phyloP scores from a whole-genome alignment of 2,888 invertebrate species.

The Trissolcus brochymenae region DNA sequence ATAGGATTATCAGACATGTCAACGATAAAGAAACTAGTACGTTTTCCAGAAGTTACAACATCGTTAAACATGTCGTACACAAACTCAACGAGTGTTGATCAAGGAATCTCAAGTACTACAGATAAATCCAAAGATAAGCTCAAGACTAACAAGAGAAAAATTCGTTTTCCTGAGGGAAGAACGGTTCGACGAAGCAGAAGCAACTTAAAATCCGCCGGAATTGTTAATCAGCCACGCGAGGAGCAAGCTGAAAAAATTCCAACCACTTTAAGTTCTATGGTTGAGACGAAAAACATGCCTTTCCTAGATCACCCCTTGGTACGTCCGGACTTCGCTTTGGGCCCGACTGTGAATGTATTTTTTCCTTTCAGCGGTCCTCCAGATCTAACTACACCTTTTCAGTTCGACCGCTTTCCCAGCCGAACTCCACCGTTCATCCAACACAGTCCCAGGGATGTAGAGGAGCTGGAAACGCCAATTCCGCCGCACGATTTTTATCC shows the following conservation, averaged over 20 bases:
- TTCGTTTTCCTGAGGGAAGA: conserved; percentile 24
- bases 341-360: not conserved
- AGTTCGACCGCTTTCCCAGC: conserved; percentile 11
- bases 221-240: conserved; percentile 17
- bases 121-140: conserved; percentile 10
- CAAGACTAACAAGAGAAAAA: conserved; percentile 25
- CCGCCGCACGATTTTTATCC: conserved; percentile 23
- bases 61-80: not conserved
- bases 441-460: conserved; percentile 20
- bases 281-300: too few relatives aligned
- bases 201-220: conserved; percentile 3
- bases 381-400: not conserved
- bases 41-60: conserved; percentile 34
- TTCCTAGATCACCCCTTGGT: too few relatives aligned
- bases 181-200: conserved; percentile 14
- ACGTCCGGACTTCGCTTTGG: too few relatives aligned
- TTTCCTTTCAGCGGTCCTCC: conserved; percentile 1
- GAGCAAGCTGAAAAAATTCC: not conserved
- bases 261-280: not conserved
- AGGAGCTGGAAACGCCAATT: conserved; percentile 38
- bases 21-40: conserved; percentile 36
- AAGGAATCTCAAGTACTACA: not conserved
- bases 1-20: conserved; percentile 11
- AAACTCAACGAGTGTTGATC: conserved; percentile 4
- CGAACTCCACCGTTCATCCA: conserved; percentile 21